phyloP scores from a whole-genome alignment of 2,113 vertebrate species.

The Entelurus aequoreus region DNA sequence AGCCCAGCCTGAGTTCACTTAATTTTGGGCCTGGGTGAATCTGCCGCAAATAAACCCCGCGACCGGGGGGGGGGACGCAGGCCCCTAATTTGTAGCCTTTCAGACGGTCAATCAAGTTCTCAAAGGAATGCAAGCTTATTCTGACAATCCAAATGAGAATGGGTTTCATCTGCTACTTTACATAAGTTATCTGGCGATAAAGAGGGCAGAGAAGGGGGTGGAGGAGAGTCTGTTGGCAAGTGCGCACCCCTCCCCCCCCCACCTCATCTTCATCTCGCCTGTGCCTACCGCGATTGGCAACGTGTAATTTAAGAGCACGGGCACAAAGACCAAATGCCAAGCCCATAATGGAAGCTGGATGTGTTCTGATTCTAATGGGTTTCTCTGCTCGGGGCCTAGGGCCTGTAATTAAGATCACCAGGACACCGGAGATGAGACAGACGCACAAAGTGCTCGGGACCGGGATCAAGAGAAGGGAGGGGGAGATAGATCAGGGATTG shows the following conservation, averaged over 20 bases:
- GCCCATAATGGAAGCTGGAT: constrained; percentile 73
- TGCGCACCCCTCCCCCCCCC: constrained; percentile 49
- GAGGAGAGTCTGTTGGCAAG: constrained; percentile 40
- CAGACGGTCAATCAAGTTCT: constrained; percentile 70
- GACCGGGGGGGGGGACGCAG: constrained; percentile 66
- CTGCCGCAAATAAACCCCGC: constrained; percentile 74
- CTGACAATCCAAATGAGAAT: constrained; percentile 76
- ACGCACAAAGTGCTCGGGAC: constrained; percentile 65
- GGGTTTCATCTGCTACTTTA: constrained; percentile 71
- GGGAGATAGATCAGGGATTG: constrained; percentile 49
- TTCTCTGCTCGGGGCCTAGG: constrained; percentile 63
- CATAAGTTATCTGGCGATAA: constrained; percentile 72
- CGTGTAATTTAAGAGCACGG: constrained; percentile 79
- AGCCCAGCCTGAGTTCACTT: constrained; percentile 91
- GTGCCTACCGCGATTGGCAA: constrained; percentile 76
- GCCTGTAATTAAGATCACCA: constrained; percentile 77
- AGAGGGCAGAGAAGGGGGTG: constrained; percentile 43
- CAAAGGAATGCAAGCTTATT: constrained; percentile 77
- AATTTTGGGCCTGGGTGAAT: constrained; percentile 86
- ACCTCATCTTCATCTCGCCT: constrained; percentile 63
- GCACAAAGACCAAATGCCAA: constrained; percentile 79
- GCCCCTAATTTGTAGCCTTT: constrained; percentile 76
- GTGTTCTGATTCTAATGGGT: constrained; percentile 73
- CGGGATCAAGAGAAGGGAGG: constrained; percentile 59
- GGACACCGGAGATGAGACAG: constrained; percentile 71